Base-by-base conservation (phyloP, 2,888 invertebrate species). In the Patella caerulea region DNA sequence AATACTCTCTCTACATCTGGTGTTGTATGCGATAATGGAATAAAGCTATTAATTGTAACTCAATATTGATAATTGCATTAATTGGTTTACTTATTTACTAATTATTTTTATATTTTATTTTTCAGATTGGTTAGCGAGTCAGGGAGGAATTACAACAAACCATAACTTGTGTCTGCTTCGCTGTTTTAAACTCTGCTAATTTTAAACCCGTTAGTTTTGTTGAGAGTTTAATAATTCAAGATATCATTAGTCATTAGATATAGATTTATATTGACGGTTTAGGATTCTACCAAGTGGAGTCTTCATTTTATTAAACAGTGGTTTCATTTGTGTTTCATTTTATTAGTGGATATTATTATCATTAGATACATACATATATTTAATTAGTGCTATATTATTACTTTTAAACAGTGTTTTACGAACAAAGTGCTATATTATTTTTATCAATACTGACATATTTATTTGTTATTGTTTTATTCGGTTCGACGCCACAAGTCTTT, bases 221-320 rank as follows among this genome's bases (percentile, higher is more conserved):
- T 45, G 45, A 45, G 45, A 45, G 45, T 45, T 45, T 45, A 45
- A 45, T 45, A 45, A 45, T 45, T 45, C 45, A 45, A 45, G 45
- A 45, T 45, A 45, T 45, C 9, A 45, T 45, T 45, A 45, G 34
- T 45, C 34, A 45, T 45, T 45, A 45, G 45, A 5, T 34, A 34
- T 34, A 34, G 34, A 45, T 45, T 45, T 45, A 7, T 45, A 45
- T 65, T 24, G 65, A 65, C 65, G 12, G 15, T 65, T 65, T 65
- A 24, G 65, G 65, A 65, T 65, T 65, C 24, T 65, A 19, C 65
- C 65, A 65, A 65, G 65, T 65, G 65, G 65, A 65, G 65, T 65
- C 65, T 14, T 45, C 45, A 45, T 45, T 45, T 45, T 45, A 45
- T 45, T 45, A 45, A 45, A 45, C 45, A 45, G 45, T 45, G 45